Evolutionary conservation across 2,113 vertebrate genomes (phyloP).

Genomic region (Podiceps cristatus): DNA sequence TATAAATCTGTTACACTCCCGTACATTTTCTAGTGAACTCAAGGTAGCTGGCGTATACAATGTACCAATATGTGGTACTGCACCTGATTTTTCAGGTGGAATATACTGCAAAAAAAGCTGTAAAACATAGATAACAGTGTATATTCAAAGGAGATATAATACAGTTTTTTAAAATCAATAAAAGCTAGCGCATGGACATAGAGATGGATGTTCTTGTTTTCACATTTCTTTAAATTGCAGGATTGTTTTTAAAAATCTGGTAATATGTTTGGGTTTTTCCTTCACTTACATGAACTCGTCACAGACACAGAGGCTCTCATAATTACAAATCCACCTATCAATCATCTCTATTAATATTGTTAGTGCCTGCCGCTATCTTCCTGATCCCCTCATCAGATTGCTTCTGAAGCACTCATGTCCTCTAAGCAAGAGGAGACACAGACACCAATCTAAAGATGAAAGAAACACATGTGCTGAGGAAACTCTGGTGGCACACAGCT

Average conservation of each 20-base stretch:
- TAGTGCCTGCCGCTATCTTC: neutral
- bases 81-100: neutral
- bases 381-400: neutral
- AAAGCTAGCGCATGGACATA: neutral
- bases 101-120: neutral
- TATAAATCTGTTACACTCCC: neutral
- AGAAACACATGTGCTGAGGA: neutral
- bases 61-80: neutral
- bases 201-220: neutral
- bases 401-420: neutral
- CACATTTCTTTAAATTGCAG: neutral
- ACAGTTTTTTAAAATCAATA: neutral
- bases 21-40: neutral
- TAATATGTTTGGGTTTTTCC: neutral
- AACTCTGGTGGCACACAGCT: neutral
- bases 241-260: neutral
- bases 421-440: neutral
- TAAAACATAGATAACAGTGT: neutral
- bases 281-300: neutral
- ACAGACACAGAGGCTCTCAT: neutral
- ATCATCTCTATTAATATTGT: neutral
- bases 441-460: neutral
- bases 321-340: neutral
- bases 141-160: neutral
- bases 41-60: neutral